A percentile compares a stretch with the other conserved stretches of the same genome.
These are phyloP conservation scores for Sacculina carcini DNA, from an alignment of 2,888 invertebrate species.

Conservation along the genomic window DNA sequence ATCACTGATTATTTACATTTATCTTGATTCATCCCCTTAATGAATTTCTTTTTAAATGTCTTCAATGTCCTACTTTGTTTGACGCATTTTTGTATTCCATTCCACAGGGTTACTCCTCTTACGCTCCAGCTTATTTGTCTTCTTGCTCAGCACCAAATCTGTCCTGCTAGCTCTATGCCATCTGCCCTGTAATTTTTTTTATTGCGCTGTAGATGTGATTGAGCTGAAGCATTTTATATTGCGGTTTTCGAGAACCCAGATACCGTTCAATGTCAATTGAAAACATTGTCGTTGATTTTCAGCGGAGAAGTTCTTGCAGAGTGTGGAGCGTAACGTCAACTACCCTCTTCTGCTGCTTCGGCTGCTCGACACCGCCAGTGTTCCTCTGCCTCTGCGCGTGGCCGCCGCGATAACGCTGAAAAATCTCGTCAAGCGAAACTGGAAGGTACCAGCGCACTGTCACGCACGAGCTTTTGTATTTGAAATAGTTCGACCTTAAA, in stretches of 20 bases:
- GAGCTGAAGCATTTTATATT: too few species aligned
- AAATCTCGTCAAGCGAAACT: slow-evolving; percentile 85
- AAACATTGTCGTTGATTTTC: slow-evolving; percentile 18
- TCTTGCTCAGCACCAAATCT: slow-evolving; percentile 4
- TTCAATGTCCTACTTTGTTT: too few species aligned
- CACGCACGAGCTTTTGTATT: background rate
- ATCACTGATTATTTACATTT: too few species aligned
- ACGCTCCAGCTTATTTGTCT: background rate
- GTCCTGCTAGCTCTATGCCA: background rate
- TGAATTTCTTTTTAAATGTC: too few species aligned
- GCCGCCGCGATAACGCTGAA: slow-evolving; percentile 86
- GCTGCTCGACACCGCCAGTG: slow-evolving; percentile 46
- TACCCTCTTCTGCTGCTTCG: slow-evolving; percentile 63
- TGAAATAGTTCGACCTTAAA: background rate
- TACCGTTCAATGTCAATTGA: too few species aligned
- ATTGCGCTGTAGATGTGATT: background rate
- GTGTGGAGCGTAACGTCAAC: slow-evolving; percentile 67
- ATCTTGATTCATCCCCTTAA: too few species aligned
- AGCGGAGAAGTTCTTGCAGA: slow-evolving; percentile 79
- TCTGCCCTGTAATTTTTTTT: slow-evolving; percentile 4
- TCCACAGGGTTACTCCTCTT: too few species aligned
- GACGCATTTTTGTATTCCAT: too few species aligned
- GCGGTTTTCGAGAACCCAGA: too few species aligned
- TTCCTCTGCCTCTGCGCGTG: slow-evolving; percentile 41
- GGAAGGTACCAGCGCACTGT: slow-evolving; percentile 45